Evolutionary conservation across 2,888 invertebrate species (phyloP).

Genomic region (Caenorhabditis sp.): DNA sequence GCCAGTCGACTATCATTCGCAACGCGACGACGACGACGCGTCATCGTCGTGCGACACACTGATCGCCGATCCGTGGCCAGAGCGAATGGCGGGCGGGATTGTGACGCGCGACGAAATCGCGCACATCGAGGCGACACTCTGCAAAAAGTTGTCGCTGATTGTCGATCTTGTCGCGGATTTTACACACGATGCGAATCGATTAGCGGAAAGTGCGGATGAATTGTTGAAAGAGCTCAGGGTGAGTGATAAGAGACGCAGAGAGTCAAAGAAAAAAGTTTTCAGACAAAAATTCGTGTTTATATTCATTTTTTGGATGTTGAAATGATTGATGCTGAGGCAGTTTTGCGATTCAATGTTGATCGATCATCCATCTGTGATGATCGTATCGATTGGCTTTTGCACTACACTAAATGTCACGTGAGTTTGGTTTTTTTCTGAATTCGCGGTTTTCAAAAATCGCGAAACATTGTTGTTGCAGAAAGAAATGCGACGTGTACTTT

Average conservation of each 20-base stretch:
- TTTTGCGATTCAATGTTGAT: constrained; percentile 38
- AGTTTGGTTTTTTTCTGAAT: background rate
- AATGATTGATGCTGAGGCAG: constrained; percentile 24
- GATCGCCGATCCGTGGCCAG: constrained; percentile 31
- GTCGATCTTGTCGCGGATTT: constrained; percentile 39
- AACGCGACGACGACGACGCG: constrained; percentile 14
- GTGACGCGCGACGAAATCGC: constrained; percentile 20
- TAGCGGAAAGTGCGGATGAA: constrained; percentile 40
- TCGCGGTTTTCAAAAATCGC: background rate
- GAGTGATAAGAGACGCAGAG: background rate
- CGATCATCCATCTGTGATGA: constrained; percentile 39
- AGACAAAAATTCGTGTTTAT: constrained; percentile 30
- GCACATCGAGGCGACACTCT: constrained; percentile 29
- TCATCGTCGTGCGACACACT: constrained; percentile 31
- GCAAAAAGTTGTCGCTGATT: constrained; percentile 38
- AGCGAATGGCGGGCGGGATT: constrained; percentile 11
- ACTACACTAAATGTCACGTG: constrained; percentile 41
- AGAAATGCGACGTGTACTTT: constrained; percentile 50
- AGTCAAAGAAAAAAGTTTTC: background rate
- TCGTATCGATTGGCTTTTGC: constrained; percentile 37
- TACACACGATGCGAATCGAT: constrained; percentile 30
- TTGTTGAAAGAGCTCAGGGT: constrained; percentile 35
- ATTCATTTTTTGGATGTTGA: constrained; percentile 32
- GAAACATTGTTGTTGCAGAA: constrained; percentile 25
- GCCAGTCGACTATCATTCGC: constrained; percentile 17